These are phyloP conservation scores for Mamestra configurata DNA, from an alignment of 1,140 invertebrate genomes.

Conservation along the genomic window DNA sequence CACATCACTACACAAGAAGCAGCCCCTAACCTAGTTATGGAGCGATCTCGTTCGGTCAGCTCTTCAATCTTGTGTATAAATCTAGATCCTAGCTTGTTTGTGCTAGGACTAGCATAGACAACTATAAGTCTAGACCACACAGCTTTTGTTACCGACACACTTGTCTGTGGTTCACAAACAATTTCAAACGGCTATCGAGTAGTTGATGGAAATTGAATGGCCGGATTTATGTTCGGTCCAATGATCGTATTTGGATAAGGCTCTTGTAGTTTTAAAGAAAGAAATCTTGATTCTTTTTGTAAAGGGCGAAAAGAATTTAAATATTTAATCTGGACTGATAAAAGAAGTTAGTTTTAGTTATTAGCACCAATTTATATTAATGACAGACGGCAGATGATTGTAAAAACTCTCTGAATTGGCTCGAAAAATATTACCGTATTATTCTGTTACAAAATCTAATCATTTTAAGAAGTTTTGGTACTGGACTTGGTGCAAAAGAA, in stretches of 20 bases:
- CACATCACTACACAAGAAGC: conserved; percentile 46
- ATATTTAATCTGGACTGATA: no score
- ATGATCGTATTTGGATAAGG: not conserved
- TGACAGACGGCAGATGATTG: no score
- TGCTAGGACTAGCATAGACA: not conserved
- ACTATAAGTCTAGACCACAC: conserved; percentile 16
- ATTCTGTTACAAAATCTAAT: no score
- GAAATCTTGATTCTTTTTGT: no score
- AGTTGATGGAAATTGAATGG: not conserved
- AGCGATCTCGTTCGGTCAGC: conserved; percentile 51
- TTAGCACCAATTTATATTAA: no score
- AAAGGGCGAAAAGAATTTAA: no score
- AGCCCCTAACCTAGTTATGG: conserved; percentile 55
- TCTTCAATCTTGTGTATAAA: conserved; percentile 54
- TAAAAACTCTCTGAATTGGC: no score
- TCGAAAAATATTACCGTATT: no score
- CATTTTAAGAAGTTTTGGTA: no score
- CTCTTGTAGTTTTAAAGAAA: no score
- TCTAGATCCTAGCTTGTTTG: conserved; percentile 51
- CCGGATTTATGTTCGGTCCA: not conserved
- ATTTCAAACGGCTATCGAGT: not conserved
- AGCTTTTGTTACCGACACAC: not conserved
- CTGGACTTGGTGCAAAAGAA: no score
- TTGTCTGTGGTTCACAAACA: not conserved
- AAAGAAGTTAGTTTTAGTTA: no score